A percentile compares a stretch with the other conserved stretches of the same genome.
These are phyloP conservation scores for Isurus oxyrinchus DNA, from an alignment of 2,113 vertebrate genomes.

Conservation along the genomic window DNA sequence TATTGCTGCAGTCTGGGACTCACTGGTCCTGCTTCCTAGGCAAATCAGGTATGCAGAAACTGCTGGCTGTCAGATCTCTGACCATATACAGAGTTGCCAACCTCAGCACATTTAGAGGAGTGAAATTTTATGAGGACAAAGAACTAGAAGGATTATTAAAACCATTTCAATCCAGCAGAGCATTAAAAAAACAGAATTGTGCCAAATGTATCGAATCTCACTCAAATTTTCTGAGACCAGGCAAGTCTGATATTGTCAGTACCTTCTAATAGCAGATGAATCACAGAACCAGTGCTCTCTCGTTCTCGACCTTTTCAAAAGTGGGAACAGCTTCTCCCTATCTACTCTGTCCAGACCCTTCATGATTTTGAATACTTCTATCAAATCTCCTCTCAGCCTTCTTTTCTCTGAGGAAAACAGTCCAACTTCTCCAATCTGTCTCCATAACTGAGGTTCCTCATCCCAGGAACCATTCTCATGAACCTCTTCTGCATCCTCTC, in stretches of 20 bases:
- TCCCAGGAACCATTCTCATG: too few relatives aligned
- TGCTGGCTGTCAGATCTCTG: slow-evolving; percentile 3
- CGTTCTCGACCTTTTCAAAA: too few relatives aligned
- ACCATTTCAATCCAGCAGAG: not conserved
- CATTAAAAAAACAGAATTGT: not conserved
- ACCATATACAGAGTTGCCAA: not conserved
- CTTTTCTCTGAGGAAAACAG: too few relatives aligned
- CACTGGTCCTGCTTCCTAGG: not conserved
- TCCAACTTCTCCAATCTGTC: too few relatives aligned
- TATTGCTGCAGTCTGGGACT: slow-evolving; percentile 25
- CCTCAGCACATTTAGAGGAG: slow-evolving; percentile 18
- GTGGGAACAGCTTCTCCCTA: too few relatives aligned
- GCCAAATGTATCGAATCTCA: not conserved
- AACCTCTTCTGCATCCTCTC: too few relatives aligned
- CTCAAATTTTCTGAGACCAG: not conserved
- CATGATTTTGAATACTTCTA: too few relatives aligned
- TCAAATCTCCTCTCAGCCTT: too few relatives aligned
- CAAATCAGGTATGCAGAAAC: slow-evolving; percentile 1
- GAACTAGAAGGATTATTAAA: slow-evolving; percentile 5
- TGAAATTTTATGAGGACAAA: slow-evolving; percentile 2
- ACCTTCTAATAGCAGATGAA: not conserved
- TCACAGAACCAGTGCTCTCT: too few relatives aligned
- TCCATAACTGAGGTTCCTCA: too few relatives aligned
- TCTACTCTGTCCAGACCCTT: too few relatives aligned
- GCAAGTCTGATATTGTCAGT: not conserved